Base-by-base conservation (phyloP, 2,888 invertebrate genomes). In the Podotricha telesiphe region DNA sequence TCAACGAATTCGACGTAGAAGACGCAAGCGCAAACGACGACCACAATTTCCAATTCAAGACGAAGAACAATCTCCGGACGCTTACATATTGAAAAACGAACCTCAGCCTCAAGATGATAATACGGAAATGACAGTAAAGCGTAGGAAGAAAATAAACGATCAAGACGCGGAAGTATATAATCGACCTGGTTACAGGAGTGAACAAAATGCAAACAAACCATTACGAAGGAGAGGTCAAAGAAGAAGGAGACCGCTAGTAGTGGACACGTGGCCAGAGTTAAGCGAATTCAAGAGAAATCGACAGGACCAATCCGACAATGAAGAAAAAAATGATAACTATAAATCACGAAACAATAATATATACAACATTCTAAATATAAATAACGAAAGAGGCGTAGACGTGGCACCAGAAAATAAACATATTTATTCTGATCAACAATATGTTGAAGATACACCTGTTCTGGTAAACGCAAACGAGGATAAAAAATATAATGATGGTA, bases 1-100 rank as follows among this genome's bases (percentile, higher is more conserved):
- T 37, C 86, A 87, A 67, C 78, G 80, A 0, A 86, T 88, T 6
- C 89, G 90, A 78, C 86, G 94, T 6, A 86, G 94, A 47, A 85
- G 94, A 74, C 91, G 95, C 13, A 95, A 95, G 86, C 92, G 95
- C 68, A 95, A 95, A 84, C 91, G 95, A 68, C 91, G 94, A 56
- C 95, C 95, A n/a, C 90, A 92, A 66, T 74, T 81, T 34, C 68
- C 74, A 5, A 73, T 80, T 10, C 73, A 76, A 19, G 86, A 85
- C 59, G 85, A 84, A 42, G 72, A 79, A 10, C 76, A 77, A 55
- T 76, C 81, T 22, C 79, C 80, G 70, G 86, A 86, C 64, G 79
- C 79, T 75, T 77, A 40, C 79, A 81, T 67, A 73, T 77, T 82
- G 65, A 75, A 79, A 11, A 84, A 86, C 53, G 82, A 83, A 73